Evolutionary conservation across 2,888 invertebrate species (phyloP).

Genomic region (Athalia cordata): DNA sequence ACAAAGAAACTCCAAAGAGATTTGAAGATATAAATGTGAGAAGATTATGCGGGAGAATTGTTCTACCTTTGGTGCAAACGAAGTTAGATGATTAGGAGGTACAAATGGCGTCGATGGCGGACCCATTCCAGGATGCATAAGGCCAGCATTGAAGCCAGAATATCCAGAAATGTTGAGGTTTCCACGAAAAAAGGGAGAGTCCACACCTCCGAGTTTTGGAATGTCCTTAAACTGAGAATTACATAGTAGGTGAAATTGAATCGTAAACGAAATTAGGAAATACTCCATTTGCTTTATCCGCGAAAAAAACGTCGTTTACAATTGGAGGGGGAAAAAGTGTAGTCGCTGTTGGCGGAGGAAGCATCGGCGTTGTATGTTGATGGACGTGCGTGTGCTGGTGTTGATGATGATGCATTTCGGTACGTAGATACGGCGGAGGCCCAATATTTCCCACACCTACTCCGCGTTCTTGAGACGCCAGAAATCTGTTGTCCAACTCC

Average conservation of each 20-base stretch:
- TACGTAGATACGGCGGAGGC: constrained; percentile 82
- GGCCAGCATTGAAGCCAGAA: constrained; percentile 85
- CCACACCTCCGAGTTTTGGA: constrained; percentile 87
- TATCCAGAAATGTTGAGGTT: constrained; percentile 85
- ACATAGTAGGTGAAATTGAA: constrained; percentile 1
- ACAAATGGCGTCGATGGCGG: constrained; percentile 88
- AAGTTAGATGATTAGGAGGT: constrained; percentile 89
- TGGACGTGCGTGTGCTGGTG: constrained; percentile 95
- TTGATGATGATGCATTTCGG: constrained; percentile 95
- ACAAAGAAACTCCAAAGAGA: constrained; percentile 12
- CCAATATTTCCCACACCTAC: constrained; percentile 68
- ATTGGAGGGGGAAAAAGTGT: constrained; percentile 80
- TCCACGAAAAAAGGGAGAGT: constrained; percentile 87
- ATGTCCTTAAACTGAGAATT: constrained; percentile 87
- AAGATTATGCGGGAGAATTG: background rate
- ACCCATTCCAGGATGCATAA: constrained; percentile 86
- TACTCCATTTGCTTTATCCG: background rate
- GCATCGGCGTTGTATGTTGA: constrained; percentile 85
- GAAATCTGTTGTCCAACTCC: constrained; percentile 92
- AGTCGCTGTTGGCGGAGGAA: constrained; percentile 77
- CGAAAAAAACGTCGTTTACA: constrained; percentile 74
- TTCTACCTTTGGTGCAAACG: constrained; percentile 92
- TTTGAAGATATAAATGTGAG: constrained; percentile 3
- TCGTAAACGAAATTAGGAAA: constrained; percentile 10
- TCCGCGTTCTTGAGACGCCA: constrained; percentile 87